These are phyloP conservation scores for Catostylus mosaicus DNA, from an alignment of 30 jellyfish, hydroid and myxozoan species.

Conservation along the genomic window DNA sequence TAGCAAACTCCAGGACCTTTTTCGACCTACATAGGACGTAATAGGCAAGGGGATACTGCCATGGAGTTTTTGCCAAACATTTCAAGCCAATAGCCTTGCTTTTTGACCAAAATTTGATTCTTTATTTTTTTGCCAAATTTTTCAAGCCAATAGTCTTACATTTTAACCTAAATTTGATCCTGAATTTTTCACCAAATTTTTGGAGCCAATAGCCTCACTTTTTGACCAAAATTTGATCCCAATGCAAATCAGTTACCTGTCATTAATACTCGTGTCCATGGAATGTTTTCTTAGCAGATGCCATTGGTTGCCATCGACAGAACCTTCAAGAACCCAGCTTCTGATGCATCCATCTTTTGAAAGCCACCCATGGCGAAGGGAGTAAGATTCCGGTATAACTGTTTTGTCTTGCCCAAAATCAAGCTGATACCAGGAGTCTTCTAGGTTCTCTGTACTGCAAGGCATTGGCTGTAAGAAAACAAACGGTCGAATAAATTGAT, in stretches of 20 bases:
- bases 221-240: too few species aligned
- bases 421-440: constrained; percentile 71
- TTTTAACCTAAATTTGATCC: too few species aligned
- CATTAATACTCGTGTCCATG: constrained; percentile 62
- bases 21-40: too few species aligned
- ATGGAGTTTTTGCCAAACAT: too few species aligned
- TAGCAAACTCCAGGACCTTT: too few species aligned
- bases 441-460: constrained; percentile 79
- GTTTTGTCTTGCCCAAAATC: constrained; percentile 63
- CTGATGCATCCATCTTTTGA: constrained; percentile 64
- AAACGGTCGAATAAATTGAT: not conserved
- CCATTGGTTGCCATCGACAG: constrained; percentile 75
- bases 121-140: too few species aligned
- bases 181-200: too few species aligned
- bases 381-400: constrained; percentile 57
- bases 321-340: constrained; percentile 82
- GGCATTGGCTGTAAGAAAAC: constrained; percentile 52
- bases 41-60: too few species aligned
- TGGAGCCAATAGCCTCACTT: too few species aligned
- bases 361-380: constrained; percentile 84
- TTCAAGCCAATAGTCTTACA: too few species aligned
- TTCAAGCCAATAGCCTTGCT: too few species aligned
- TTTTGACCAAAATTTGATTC: too few species aligned
- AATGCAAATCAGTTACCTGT: constrained; percentile 40
- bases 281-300: constrained; percentile 52